These are phyloP conservation scores for Drosophila meridionalis DNA, from an alignment of 2,888 invertebrate species.

Conservation along the genomic window DNA sequence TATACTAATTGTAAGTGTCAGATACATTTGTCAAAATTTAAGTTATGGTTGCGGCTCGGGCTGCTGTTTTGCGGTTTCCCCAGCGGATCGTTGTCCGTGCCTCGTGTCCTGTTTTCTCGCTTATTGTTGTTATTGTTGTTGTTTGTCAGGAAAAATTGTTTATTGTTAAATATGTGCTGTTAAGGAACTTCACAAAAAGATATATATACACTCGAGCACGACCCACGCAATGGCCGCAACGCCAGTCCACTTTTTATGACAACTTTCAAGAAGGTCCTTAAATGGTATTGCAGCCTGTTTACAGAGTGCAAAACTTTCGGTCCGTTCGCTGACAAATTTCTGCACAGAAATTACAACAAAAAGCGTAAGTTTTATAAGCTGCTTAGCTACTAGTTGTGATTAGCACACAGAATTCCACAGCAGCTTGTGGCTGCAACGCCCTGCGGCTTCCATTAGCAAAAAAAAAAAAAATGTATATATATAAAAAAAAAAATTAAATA, in stretches of 20 bases:
- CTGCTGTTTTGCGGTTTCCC: conserved; percentile 65
- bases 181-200: conserved; percentile 58
- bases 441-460: conserved; percentile 62
- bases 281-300: conserved; percentile 70
- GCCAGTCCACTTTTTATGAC: conserved; percentile 39
- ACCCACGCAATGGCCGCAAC: conserved; percentile 16
- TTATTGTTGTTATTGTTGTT: conserved; percentile 6
- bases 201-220: conserved; percentile 30
- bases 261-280: conserved; percentile 52
- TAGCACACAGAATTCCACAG: conserved; percentile 70
- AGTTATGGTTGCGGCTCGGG: conserved; percentile 73
- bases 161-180: conserved; percentile 71
- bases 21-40: conserved; percentile 80
- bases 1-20: conserved; percentile 81
- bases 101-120: conserved; percentile 20
- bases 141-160: conserved; percentile 70
- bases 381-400: conserved; percentile 79
- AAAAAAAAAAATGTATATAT: neutral
- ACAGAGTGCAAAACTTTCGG: conserved; percentile 45
- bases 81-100: conserved; percentile 49
- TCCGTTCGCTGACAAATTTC: conserved; percentile 47
- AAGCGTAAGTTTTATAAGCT: conserved; percentile 74
- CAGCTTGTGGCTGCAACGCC: conserved; percentile 54
- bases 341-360: conserved; percentile 60
- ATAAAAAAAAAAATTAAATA: conserved; percentile 9